These are phyloP conservation scores for Nesometra sesokonis DNA, from an alignment of 35 echinoderm and acorn worm species.

Conservation along the genomic window DNA sequence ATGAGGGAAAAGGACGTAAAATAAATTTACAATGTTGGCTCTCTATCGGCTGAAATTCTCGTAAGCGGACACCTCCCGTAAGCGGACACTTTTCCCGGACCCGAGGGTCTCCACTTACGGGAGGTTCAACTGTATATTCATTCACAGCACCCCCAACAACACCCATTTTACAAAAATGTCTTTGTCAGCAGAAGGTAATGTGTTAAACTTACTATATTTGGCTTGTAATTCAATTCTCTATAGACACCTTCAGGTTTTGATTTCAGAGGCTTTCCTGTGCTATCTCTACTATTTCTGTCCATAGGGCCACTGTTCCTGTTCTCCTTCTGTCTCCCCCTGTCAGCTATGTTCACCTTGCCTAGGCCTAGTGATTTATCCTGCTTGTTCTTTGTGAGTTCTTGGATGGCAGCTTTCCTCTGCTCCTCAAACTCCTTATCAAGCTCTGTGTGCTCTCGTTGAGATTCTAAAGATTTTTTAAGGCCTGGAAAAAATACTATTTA, in stretches of 20 bases:
- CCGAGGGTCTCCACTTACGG: too few species aligned
- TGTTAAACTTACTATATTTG: not conserved
- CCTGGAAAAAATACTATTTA: not conserved
- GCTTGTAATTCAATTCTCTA: not conserved
- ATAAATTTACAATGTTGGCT: too few species aligned
- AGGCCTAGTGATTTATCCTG: not conserved
- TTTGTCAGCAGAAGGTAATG: too few species aligned
- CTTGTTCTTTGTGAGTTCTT: constrained; percentile 34
- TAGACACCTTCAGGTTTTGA: not conserved
- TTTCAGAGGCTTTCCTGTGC: not conserved
- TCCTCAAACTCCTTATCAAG: constrained; percentile 93
- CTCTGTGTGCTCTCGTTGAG: constrained; percentile 61
- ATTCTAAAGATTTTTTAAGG: constrained; percentile 58
- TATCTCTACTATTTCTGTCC: not conserved
- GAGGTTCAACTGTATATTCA: too few species aligned
- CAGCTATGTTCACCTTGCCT: not conserved
- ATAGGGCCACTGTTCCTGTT: not conserved
- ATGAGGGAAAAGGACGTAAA: too few species aligned
- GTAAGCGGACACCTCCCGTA: too few species aligned
- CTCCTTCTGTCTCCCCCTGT: constrained; percentile 24
- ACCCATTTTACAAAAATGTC: too few species aligned
- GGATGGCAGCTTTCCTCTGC: constrained; percentile 85
- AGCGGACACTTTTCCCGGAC: too few species aligned
- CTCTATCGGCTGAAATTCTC: too few species aligned
- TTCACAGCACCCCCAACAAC: too few species aligned